These are phyloP conservation scores for Reinhardtius hippoglossoides DNA, from an alignment of 2,113 vertebrate genomes.

Conservation along the genomic window DNA sequence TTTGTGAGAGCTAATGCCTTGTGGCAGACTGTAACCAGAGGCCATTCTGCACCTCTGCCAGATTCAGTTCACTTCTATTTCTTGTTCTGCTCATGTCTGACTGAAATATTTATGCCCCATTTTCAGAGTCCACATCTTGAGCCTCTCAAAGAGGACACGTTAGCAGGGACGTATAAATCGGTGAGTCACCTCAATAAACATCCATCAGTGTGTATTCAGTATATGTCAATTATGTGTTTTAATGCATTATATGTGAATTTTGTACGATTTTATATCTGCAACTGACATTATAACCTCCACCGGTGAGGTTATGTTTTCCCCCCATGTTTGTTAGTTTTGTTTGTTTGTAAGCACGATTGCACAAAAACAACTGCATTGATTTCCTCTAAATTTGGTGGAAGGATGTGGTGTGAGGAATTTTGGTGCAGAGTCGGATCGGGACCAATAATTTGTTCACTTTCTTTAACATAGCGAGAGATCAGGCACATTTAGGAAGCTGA, in stretches of 20 bases:
- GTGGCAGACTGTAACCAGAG: conserved; percentile 23
- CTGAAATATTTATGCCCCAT: conserved; percentile 37
- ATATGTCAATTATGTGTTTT: not conserved
- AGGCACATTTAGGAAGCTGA: no score
- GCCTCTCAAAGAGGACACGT: conserved; percentile 87
- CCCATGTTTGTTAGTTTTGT: no score
- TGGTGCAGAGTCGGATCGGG: no score
- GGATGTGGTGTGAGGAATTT: no score
- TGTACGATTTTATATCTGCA: not conserved
- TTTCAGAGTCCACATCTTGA: conserved; percentile 89
- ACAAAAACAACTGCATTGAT: no score
- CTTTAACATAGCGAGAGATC: no score
- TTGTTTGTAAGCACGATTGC: no score
- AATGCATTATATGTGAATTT: not conserved
- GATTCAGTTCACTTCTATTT: conserved; percentile 1
- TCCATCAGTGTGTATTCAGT: not conserved
- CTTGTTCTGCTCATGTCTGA: conserved; percentile 23
- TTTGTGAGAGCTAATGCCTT: conserved; percentile 22
- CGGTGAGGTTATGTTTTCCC: no score
- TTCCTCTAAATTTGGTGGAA: no score
- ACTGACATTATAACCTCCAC: not conserved
- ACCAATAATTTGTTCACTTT: no score
- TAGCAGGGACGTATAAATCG: conserved; percentile 85
- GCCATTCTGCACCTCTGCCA: not conserved
- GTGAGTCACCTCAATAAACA: conserved; percentile 80